A percentile compares a stretch with the other conserved stretches of the same genome.
Evolutionary conservation across 2,113 vertebrate genomes (phyloP).

Genomic region (Lathamus discolor): DNA sequence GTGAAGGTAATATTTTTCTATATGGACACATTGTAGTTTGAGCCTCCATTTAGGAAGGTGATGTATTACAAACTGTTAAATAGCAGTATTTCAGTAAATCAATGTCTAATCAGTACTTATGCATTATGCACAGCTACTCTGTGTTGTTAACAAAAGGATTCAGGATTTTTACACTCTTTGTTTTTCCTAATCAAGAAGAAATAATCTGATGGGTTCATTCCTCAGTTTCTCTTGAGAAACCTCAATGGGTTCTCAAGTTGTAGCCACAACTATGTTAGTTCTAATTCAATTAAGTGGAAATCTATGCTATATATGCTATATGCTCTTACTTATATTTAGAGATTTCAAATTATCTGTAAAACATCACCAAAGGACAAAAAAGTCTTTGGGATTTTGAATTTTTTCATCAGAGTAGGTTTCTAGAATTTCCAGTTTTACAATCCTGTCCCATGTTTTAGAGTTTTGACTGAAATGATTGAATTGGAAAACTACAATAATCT

Average conservation of each 20-base stretch:
- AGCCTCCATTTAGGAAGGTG: not conserved
- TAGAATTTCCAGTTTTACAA: not conserved
- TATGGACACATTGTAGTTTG: not conserved
- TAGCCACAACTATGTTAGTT: not conserved
- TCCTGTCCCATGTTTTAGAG: not conserved
- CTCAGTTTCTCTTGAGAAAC: not conserved
- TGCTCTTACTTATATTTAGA: not conserved
- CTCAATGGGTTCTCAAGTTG: not conserved
- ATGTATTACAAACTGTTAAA: not conserved
- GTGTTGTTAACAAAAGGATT: not conserved
- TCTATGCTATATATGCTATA: not conserved
- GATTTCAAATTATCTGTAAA: constrained; percentile 37
- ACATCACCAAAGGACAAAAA: not conserved
- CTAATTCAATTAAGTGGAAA: constrained; percentile 47
- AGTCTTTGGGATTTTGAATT: not conserved
- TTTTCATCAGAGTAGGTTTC: not conserved
- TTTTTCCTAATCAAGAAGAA: constrained; percentile 22
- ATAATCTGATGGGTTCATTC: constrained; percentile 2
- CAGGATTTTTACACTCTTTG: not conserved
- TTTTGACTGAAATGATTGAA: not conserved
- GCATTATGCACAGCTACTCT: not conserved
- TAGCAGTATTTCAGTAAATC: not conserved
- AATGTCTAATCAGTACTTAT: not conserved
- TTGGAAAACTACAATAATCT: not conserved
- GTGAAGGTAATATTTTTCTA: not conserved